phyloP scores from a whole-genome alignment of 2,113 vertebrate genomes.

The Chiloscyllium plagiosum region DNA sequence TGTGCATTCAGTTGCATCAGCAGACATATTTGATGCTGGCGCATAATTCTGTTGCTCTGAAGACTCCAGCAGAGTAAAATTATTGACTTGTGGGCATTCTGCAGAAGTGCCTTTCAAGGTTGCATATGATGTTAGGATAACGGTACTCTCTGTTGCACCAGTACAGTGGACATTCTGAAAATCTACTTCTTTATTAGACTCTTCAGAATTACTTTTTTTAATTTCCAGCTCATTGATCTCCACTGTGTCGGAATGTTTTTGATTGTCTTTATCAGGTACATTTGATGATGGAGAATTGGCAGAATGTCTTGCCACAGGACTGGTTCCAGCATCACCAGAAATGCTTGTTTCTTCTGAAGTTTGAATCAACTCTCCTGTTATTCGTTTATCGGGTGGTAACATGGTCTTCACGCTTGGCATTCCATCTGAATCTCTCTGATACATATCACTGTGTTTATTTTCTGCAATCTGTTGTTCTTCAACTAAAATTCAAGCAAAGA shows the following conservation, averaged over 20 bases:
- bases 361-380: background rate
- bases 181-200: slow-evolving; percentile 37
- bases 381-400: background rate
- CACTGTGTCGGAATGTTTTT: slow-evolving; percentile 52
- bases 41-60: slow-evolving; percentile 34
- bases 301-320: slow-evolving; percentile 42
- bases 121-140: background rate
- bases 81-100: background rate
- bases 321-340: too few relatives aligned
- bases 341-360: background rate
- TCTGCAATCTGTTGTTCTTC: background rate
- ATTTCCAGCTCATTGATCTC: slow-evolving; percentile 54
- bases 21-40: background rate
- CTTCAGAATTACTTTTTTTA: slow-evolving; percentile 42
- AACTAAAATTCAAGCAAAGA: slow-evolving; percentile 16
- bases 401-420: background rate
- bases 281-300: slow-evolving; percentile 42
- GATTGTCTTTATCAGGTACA: slow-evolving; percentile 36
- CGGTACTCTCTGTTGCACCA: background rate
- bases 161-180: background rate
- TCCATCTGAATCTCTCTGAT: background rate
- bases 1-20: slow-evolving; percentile 24
- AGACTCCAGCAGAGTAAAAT: slow-evolving; percentile 24
- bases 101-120: background rate
- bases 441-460: background rate